Evolutionary conservation across 2,888 invertebrate species (phyloP), one percentile per base, ranked within the genome.

Genomic region (Eurytoma californica): DNA sequence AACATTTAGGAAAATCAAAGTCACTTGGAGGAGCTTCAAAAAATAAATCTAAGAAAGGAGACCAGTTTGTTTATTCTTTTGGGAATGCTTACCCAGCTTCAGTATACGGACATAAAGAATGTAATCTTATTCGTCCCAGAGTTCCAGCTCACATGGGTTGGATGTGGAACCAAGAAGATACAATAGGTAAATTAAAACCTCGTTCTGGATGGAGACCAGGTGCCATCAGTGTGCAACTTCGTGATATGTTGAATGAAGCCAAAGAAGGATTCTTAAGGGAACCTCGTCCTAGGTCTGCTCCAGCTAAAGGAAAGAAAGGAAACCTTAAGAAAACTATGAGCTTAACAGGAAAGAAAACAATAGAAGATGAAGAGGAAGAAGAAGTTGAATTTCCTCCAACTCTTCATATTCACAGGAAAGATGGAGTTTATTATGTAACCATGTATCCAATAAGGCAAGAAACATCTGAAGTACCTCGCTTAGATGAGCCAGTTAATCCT

Each of bases 391-490:
- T 83, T 30, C 89, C 89, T 7, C 89, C 90, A 3, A 90, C 90
- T 7, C 83, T 90, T 18, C 88, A 87, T 51, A 84, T 90, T 65
- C 86, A 87, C 28, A 85, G 90, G 16, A 88, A 86, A 77, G 87
- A 90, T 66, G 90, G 90, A 7, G 86, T 85, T 39, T 90, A 90
- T 81, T 88, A 89, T 82, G 86, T 90, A n/a, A 88, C 90, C 0
- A 89, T 90, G 90, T 88, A 90, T 81, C 90, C 90, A n/a, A 87
- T 90, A 20, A 86, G 84, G 51, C 85, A 86, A 69, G 88, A 88
- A 51, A 82, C 73, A 0, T 68, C 80, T 66, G 84, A 86, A 18
- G 81, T 83, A 0, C 84, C 80, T 3, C 82, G 84, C n/a, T 28
- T 89, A 3, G 84, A 87, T 9, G 85, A 85, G 30, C 88, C 87